Evolutionary conservation across 2,888 invertebrate genomes (phyloP), one percentile per base, ranked within the genome.

Genomic region (Trissonchulus sp.): DNA sequence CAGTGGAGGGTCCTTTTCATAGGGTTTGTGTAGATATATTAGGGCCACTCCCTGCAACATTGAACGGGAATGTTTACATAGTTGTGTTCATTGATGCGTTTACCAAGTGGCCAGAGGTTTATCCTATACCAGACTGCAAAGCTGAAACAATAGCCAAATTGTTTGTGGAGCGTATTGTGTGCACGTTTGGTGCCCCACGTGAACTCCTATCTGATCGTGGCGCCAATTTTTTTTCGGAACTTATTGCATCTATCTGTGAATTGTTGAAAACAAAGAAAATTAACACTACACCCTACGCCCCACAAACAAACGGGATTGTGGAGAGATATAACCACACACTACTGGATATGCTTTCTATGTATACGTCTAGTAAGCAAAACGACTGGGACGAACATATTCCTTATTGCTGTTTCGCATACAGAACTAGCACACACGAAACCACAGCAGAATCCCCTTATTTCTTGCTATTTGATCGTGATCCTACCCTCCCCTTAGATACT

Each of bases 41-140:
- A n/a, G 80, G 80, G 1, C 80, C 80, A 0, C 74, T 80, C 1
- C 77, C 78, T 3, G 23, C 8, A 0, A 77, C 77, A 0, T 15
- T n/a, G 2, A 73, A 36, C 0, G 73, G 74, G 8, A 79, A 81
- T n/a, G 76, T 78, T 65, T 80, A 79, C 48, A 77, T 80, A 35
- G 34, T 80, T 8, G 77, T 76, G 1, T 74, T 77, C 1, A 78
- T 76, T 28, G 76, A 77, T 73, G 72, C 78, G 30, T 77, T 79
- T 2, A 77, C 79, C 8, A 74, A 77, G 23, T 81, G 63, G 65
- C 68, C 72, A 76, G 18, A 79, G 80, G 77, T 77, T 74, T 33
- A 82, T 63, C 77, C 83, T 2, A 68, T 83, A 36, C 80, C 81
- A 0, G 79, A 81, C 36, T 81, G 81, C 63, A 78, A 79, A 62